Evolutionary conservation across 2,797 vertebrate species (phyloP), one percentile per base, ranked within the genome.

Genomic region (Hafferia zeledoni): DNA sequence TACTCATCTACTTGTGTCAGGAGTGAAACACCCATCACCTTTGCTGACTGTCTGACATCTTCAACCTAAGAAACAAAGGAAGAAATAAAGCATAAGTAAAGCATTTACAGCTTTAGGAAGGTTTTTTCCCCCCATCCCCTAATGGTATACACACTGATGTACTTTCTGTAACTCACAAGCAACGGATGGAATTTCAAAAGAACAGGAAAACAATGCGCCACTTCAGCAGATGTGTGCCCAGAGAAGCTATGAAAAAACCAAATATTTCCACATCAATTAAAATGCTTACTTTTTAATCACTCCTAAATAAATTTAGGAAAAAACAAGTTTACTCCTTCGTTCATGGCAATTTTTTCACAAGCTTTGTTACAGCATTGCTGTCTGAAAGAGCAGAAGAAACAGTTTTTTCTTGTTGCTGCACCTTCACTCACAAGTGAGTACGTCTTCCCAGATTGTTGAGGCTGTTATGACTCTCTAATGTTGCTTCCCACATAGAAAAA

Each of bases 31-130:
- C 25, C 39, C 33, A 60, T 63, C 44, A 28, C 6, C 43, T 84
- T 83, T 87, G 46, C 49, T 72, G 61, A 84, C 24, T 88, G 84
- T 55, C 24, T 88, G 87, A 57, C 60, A 83, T 49, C 13, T 28
- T 90, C 41, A 75, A 74, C 8, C 13, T n/a, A 65, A 57, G n/a
- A 83, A 12, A 22, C 14, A 91, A 74, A 83, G 24, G 31, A 90
- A 91, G 13, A 80, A 75, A 20, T 16, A 94, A 93, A 93, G 27
- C 16, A 65, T 13, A 80, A 75, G 18, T 14, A 94, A 94, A 93
- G 19, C 20, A 65, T 41, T 78, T 69, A 47, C n/a, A 80, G 65
- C 35, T 61, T 77, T 16, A 60, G 19, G n/a, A 80, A 59, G 7
- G 9, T n/a, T 44, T 37, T 56, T 60, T 19, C 17, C 24, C n/a